Percentiles rank a stretch among this genome's conserved stretches.
Conservation (phyloP, 2,888 invertebrate species). For the Eledona agricola region DNA sequence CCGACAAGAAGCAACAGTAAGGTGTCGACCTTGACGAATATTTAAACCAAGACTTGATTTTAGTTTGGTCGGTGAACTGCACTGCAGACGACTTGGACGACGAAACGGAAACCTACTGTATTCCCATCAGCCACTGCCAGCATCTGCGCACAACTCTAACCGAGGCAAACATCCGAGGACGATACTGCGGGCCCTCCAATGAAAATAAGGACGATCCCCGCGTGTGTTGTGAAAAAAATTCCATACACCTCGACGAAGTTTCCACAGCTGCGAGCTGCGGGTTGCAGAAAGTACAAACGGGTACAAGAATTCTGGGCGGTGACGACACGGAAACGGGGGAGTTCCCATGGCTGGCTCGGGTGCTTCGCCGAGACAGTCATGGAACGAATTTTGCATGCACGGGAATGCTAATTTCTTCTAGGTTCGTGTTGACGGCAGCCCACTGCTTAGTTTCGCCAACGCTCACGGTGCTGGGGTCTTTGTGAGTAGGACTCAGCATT, state of each 20-base stretch:
- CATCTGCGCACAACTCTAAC: not conserved
- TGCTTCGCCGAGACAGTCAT: conserved; percentile 58
- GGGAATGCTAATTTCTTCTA: conserved; percentile 64
- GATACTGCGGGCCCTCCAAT: conserved; percentile 11
- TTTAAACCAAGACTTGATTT: not conserved
- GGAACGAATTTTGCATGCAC: conserved; percentile 60
- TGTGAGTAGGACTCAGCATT: conserved; percentile 58
- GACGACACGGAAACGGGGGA: conserved; percentile 59
- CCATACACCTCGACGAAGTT: not conserved
- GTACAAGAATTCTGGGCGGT: conserved; percentile 57
- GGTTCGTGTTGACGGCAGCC: conserved; percentile 66
- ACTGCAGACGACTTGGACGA: not conserved
- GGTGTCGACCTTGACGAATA: too few species aligned
- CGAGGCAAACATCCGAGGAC: not conserved
- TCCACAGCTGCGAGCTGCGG: conserved; percentile 4
- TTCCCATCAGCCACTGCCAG: conserved; percentile 6
- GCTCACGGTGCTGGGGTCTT: conserved; percentile 53
- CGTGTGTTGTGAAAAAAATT: conserved; percentile 13
- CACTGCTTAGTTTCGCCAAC: conserved; percentile 64
- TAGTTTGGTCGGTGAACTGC: conserved; percentile 1
- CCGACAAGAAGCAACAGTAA: too few species aligned
- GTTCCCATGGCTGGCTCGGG: conserved; percentile 64
- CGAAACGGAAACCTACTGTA: conserved; percentile 6
- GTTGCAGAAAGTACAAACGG: not conserved
- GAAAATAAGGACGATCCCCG: conserved; percentile 12